Evolutionary conservation across 1,140 invertebrate genomes (phyloP), one percentile per base, ranked within the genome.

Genomic region (Campoletis sonorensis): DNA sequence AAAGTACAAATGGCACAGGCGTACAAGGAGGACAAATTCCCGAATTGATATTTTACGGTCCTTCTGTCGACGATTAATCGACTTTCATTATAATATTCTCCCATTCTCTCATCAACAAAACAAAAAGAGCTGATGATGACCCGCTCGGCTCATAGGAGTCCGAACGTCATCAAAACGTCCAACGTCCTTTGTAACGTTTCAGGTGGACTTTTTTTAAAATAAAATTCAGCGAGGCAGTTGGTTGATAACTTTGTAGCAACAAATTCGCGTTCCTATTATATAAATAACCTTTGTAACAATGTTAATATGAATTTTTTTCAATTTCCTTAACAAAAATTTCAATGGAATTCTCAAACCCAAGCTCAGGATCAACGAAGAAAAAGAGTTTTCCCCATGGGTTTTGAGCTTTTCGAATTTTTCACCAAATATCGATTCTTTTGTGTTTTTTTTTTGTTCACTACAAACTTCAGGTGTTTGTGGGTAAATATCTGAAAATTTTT

Each of bases 21-120:
- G 97, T 98, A 0, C 97, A 98, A 92, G 97, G 97, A 58, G 97
- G 97, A 37, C 97, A 98, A 92, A 98, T 98, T 85, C 97, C 97
- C 0, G 97, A 98, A 93, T 93, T 98, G 45, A 97, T 98, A 86
- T 98, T 98, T 89, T 98, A 98, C 87, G 96, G 96, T 51, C 96
- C 96, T 1, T 93, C 95, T 21, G 92, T 94, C 73, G 93, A 93
- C 40, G 93, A 93, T 82, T 92, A 88, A 91, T 68, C 26, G n/a
- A 33, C 5, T 33, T 21, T 33, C 30, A 7, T 21, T 70, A 21
- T 30, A 8, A 45, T 45, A 8, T 45, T 45, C 37, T 37, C 37
- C 10, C 37, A 37, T 37, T 10, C 10, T 70, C 67, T 30, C 30
- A 10, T 33, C 67, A n/a, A 33, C 67, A 21, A 33, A 18, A 27